These are phyloP conservation scores for Porites lutea DNA, from an alignment of 64 coral and sea anemone genomes.

Conservation along the genomic window DNA sequence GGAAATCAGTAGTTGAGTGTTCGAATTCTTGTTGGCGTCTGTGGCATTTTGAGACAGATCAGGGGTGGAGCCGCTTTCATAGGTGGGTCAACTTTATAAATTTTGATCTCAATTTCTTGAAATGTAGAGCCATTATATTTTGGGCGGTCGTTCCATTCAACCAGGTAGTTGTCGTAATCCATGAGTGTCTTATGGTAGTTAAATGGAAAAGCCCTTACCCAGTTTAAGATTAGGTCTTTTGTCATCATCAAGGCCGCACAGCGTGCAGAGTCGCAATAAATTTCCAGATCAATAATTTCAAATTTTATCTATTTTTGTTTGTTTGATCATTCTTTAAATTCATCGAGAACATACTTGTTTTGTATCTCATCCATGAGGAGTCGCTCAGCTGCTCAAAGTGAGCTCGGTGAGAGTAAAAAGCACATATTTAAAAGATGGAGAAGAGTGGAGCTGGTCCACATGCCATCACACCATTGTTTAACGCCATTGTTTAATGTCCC, in stretches of 20 bases:
- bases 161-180: conserved; percentile 6
- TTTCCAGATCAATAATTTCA: conserved; percentile 36
- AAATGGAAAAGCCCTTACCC: conserved; percentile 21
- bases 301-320: conserved; percentile 32
- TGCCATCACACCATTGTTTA: too few species aligned
- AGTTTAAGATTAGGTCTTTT: background rate
- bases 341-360: conserved; percentile 5
- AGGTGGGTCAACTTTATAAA: background rate
- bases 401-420: too few species aligned
- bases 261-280: background rate
- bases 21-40: background rate
- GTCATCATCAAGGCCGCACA: conserved; percentile 8
- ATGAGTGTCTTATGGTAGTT: conserved; percentile 13
- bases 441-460: background rate
- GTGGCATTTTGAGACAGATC: background rate
- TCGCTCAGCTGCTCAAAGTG: background rate
- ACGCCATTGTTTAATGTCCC: too few species aligned
- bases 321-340: conserved; percentile 6
- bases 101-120: conserved; percentile 41
- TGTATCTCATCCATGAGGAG: conserved; percentile 44
- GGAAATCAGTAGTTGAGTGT: background rate
- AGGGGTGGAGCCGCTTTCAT: background rate
- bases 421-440: background rate
- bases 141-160: conserved; percentile 25
- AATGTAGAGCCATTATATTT: background rate